Evolutionary conservation across 1,140 invertebrate genomes (phyloP).

Genomic region (Lepidurus packardi): DNA sequence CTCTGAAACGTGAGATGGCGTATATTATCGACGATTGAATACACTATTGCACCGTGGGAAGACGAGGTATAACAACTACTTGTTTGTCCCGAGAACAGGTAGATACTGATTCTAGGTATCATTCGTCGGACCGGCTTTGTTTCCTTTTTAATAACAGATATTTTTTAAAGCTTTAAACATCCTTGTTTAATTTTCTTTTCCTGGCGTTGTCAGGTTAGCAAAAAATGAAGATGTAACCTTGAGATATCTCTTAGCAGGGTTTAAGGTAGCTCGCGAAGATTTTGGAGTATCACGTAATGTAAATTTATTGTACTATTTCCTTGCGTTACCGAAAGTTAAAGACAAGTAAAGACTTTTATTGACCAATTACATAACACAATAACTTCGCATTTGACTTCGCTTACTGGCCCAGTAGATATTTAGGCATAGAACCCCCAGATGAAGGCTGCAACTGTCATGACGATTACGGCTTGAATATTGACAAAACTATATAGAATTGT

Average conservation of each 20-base stretch:
- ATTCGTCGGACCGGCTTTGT: neutral
- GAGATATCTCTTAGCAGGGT: no score
- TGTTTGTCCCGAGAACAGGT: neutral
- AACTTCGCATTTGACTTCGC: neutral
- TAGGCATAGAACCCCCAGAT: conserved; percentile 41
- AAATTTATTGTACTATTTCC: no score
- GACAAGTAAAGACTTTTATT: no score
- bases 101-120: conserved; percentile 4
- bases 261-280: no score
- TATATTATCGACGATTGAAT: neutral
- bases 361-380: neutral
- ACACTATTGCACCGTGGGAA: neutral
- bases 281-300: no score
- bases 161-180: neutral
- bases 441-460: conserved; percentile 40
- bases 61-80: neutral
- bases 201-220: no score
- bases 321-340: no score
- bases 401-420: neutral
- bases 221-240: no score
- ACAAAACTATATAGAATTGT: conserved; percentile 38
- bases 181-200: neutral
- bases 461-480: conserved; percentile 39
- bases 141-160: neutral
- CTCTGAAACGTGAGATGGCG: conserved; percentile 13